These are phyloP conservation scores for Thaumatotibia leucotreta DNA, from an alignment of 1,140 invertebrate species.

Conservation along the genomic window DNA sequence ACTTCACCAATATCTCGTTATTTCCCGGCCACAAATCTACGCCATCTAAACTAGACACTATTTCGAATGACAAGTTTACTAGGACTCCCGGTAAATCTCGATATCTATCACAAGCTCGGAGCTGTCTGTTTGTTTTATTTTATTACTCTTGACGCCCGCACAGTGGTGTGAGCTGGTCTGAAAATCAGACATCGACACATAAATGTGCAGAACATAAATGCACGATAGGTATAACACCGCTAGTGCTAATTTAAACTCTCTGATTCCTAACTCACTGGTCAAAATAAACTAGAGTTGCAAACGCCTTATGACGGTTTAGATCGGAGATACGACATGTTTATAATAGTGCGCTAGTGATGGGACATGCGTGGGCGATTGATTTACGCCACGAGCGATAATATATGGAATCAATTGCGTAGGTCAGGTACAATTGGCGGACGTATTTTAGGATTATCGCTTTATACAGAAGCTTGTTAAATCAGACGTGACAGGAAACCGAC, in stretches of 20 bases:
- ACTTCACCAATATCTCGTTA: background rate
- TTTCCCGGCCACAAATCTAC: background rate
- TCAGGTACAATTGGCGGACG: background rate
- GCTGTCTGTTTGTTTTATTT: constrained; percentile 27
- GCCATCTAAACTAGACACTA: background rate
- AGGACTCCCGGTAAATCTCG: constrained; percentile 11
- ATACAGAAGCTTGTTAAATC: background rate
- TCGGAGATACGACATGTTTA: constrained; percentile 26
- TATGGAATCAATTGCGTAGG: constrained; percentile 27
- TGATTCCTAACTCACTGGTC: background rate
- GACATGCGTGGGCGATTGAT: constrained; percentile 55
- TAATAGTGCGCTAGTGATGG: constrained; percentile 23
- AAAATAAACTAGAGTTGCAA: background rate
- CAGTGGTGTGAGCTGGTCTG: constrained; percentile 18
- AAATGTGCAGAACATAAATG: background rate
- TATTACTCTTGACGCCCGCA: constrained; percentile 35
- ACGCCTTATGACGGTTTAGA: background rate
- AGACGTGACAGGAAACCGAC: background rate
- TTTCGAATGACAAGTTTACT: constrained; percentile 12
- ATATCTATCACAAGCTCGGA: constrained; percentile 1
- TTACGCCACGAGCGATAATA: constrained; percentile 28
- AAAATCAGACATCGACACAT: background rate
- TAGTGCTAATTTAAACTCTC: background rate
- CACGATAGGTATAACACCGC: background rate
- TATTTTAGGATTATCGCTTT: constrained; percentile 11